Evolutionary conservation across 2,888 invertebrate genomes (phyloP).

Genomic region (Lagria hirta): DNA sequence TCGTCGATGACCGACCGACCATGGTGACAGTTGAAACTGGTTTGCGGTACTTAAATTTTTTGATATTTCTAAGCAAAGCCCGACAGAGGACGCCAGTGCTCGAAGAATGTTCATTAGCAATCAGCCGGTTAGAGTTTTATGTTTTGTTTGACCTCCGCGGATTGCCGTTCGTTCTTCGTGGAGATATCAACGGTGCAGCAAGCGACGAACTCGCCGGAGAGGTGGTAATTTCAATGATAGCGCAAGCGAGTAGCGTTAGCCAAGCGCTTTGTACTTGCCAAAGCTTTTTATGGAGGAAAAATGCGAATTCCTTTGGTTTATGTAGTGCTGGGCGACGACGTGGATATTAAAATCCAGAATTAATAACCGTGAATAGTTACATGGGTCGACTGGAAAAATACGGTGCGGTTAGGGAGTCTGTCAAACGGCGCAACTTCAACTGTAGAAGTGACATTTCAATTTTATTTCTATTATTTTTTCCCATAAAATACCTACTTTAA

Average conservation of each 20-base stretch:
- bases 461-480: too few relatives aligned
- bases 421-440: too few relatives aligned
- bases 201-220: slow-evolving; percentile 21
- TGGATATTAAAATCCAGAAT: too few relatives aligned
- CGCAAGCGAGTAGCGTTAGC: slow-evolving; percentile 3
- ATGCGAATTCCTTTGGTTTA: slow-evolving; percentile 20
- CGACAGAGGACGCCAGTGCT: slow-evolving; percentile 30
- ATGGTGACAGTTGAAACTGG: slow-evolving; percentile 19
- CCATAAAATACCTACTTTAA: too few relatives aligned
- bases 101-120: slow-evolving; percentile 43
- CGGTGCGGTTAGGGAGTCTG: too few relatives aligned
- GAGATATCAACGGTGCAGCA: slow-evolving; percentile 32
- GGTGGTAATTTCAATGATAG: slow-evolving; percentile 23
- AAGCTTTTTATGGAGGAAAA: too few relatives aligned
- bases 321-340: too few relatives aligned
- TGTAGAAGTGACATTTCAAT: too few relatives aligned
- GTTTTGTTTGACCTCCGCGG: slow-evolving; percentile 38
- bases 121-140: slow-evolving; percentile 33
- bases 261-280: too few relatives aligned
- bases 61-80: too few relatives aligned
- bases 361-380: too few relatives aligned
- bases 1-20: not conserved
- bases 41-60: slow-evolving; percentile 12
- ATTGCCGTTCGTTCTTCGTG: slow-evolving; percentile 27
- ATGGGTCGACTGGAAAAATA: too few relatives aligned